Evolutionary conservation across 2,797 vertebrate species (phyloP), one percentile per base, ranked within the genome.

Genomic region (Nothura maculosa): DNA sequence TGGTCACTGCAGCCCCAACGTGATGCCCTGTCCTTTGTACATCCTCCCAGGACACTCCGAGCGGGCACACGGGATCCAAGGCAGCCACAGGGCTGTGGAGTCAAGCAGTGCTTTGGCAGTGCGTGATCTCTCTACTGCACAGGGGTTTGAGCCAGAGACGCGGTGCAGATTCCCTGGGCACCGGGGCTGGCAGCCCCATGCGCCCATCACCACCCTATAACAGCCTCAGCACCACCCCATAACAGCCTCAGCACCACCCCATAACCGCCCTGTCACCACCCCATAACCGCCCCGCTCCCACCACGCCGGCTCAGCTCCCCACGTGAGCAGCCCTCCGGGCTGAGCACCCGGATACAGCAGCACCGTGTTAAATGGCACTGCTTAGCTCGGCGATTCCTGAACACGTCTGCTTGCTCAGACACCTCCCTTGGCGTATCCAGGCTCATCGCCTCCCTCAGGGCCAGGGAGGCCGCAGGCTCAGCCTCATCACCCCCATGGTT

Each of bases 331-430:
- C 20, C 81, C 52, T 38, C 61, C 28, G 79, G 73, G 76, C 85
- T 94, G 92, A 95, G 91, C 84, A 87, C 54, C 10, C 85, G 81
- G 92, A 95, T 95, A 95, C 93, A 94, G 66, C 93, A 22, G 45
- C 87, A 92, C 54, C 61, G 85, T 81, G 43, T 38, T 90, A 67
- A 86, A 96, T 20, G 84, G 81, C 61, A 85, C 62, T 2, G 10
- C 66, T 85, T 70, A 95, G 89, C 81, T 96, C 94, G 94, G 92
- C 7, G 0, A 87, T 91, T 47, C 61, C 40, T 61, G 63, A 87
- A 67, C 7, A 0, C 54, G 85, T 80, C 81, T 61, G 81, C 79
- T 94, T 0, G 1, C 84, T 92, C 78, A 66, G 47, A 38, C 2
- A 6, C 45, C 55, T 86, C 70, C 50, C 28, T 74, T 85, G 54